These are phyloP conservation scores for Monomorium pharaonis DNA, from an alignment of 1,140 invertebrate species.

Conservation along the genomic window DNA sequence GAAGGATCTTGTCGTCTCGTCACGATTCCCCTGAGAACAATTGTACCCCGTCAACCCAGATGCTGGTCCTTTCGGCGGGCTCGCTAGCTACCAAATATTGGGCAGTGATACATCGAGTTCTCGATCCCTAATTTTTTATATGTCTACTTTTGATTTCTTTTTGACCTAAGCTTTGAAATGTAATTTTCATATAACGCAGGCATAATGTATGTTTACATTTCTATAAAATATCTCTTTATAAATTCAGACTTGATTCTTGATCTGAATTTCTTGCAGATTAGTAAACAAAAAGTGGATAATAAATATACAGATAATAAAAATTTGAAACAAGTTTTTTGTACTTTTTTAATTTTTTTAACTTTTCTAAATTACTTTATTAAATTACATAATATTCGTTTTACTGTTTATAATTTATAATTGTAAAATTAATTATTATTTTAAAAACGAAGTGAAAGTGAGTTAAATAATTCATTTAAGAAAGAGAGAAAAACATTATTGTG, in stretches of 20 bases:
- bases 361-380: background rate
- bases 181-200: background rate
- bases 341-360: too few species aligned
- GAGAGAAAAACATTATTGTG: background rate
- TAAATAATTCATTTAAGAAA: background rate
- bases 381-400: background rate
- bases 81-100: background rate
- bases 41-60: background rate
- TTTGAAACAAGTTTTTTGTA: background rate
- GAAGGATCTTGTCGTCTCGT: conserved; percentile 30
- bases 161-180: background rate
- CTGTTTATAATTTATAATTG: background rate
- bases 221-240: background rate
- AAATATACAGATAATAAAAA: background rate
- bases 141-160: background rate
- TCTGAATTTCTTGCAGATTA: background rate
- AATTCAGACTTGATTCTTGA: background rate
- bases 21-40: conserved; percentile 32
- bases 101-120: conserved; percentile 56
- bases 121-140: background rate
- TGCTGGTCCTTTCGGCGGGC: conserved; percentile 1
- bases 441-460: background rate
- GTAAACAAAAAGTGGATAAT: background rate
- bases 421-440: background rate
- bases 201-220: background rate